Percentiles rank a stretch among this genome's conserved stretches.
Evolutionary conservation across 1,140 invertebrate genomes (phyloP).

Genomic region (Ips nitidus): DNA sequence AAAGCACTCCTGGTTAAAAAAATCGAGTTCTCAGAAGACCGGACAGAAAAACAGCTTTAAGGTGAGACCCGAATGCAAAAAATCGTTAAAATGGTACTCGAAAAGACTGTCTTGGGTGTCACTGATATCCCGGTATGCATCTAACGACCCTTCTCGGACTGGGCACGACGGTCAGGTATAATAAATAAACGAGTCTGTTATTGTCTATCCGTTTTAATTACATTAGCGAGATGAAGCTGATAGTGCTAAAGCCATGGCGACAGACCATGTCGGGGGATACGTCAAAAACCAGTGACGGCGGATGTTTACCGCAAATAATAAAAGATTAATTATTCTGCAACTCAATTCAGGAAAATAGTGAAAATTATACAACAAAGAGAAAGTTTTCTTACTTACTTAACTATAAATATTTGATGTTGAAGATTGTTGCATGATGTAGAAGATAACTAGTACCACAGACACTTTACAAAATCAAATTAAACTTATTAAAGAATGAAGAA

Average conservation of each 20-base stretch:
- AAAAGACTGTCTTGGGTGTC: slow-evolving; percentile 21
- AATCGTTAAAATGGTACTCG: background rate
- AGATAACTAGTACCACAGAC: no score
- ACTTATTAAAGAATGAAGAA: no score
- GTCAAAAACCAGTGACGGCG: slow-evolving; percentile 14
- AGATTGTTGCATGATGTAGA: no score
- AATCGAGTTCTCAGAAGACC: no score
- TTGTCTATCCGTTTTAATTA: slow-evolving; percentile 48
- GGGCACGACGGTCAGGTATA: slow-evolving; percentile 42
- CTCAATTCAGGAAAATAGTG: no score
- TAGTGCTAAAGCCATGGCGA: slow-evolving; percentile 34
- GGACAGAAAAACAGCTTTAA: no score
- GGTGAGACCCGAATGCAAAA: background rate
- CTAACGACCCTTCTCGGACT: slow-evolving; percentile 22
- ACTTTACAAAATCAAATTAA: no score
- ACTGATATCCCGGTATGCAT: slow-evolving; percentile 18
- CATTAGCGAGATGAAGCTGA: slow-evolving; percentile 46
- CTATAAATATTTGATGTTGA: no score
- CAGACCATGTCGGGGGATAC: slow-evolving; percentile 18
- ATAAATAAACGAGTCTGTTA: slow-evolving; percentile 44
- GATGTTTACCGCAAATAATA: no score
- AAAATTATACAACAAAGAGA: no score
- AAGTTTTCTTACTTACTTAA: no score
- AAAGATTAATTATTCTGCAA: no score
- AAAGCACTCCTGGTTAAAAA: background rate